Conservation (phyloP, 1,140 invertebrate species). For the Myzus persicae region DNA sequence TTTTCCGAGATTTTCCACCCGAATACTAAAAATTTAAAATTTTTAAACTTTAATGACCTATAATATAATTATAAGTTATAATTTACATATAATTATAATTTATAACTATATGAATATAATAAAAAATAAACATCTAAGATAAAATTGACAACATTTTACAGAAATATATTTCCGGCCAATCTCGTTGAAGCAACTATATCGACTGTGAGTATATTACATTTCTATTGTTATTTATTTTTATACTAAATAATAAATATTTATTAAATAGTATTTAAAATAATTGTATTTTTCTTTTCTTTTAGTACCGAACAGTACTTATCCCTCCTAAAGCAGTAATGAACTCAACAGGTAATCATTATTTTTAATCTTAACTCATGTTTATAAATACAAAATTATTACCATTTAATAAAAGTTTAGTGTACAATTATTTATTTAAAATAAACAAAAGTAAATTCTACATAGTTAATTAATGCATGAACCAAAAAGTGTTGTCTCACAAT, state of each 20-base stretch:
- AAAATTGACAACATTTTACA: slow-evolving; percentile 63
- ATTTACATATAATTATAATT: too few species aligned
- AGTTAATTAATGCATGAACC: background rate
- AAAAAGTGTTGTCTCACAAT: too few species aligned
- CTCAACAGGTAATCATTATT: background rate
- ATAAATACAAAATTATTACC: background rate
- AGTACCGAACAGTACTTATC: slow-evolving; percentile 68
- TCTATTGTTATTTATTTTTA: slow-evolving; percentile 26
- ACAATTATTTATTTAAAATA: background rate
- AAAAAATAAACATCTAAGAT: background rate
- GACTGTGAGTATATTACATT: slow-evolving; percentile 69
- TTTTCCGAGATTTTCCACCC: background rate
- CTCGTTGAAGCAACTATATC: slow-evolving; percentile 80
- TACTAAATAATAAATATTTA: background rate
- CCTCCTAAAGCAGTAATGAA: background rate
- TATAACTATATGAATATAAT: too few species aligned
- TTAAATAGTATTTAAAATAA: background rate
- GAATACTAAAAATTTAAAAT: background rate
- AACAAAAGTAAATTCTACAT: background rate
- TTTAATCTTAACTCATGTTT: background rate
- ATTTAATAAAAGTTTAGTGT: background rate
- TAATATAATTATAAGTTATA: too few species aligned
- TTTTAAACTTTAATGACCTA: background rate
- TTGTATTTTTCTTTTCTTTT: slow-evolving; percentile 57
- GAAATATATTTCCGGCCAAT: slow-evolving; percentile 93